Conservation (phyloP, 2,113 vertebrate genomes). For the Cygnus buccinator region DNA sequence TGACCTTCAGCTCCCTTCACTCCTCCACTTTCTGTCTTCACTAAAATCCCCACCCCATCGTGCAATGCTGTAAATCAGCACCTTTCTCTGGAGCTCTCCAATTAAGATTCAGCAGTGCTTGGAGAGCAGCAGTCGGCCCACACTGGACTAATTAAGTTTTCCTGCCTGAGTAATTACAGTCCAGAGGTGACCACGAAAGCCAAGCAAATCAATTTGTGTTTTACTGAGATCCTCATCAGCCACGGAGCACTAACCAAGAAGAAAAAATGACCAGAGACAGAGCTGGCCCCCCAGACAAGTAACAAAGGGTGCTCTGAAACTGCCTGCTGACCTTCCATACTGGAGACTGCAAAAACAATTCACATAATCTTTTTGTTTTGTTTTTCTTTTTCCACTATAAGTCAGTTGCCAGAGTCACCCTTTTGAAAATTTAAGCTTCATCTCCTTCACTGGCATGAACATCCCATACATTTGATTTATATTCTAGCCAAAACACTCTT, state of each 20-base stretch:
- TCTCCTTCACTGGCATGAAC: background rate
- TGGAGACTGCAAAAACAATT: background rate
- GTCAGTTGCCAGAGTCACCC: background rate
- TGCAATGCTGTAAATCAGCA: conserved; percentile 45
- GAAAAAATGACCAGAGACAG: background rate
- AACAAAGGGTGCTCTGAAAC: background rate
- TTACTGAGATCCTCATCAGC: conserved; percentile 72
- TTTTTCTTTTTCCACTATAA: background rate
- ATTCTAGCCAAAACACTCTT: background rate
- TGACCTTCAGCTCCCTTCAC: conserved; percentile 41
- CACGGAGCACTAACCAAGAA: conserved; percentile 61
- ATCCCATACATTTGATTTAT: background rate
- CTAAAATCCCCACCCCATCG: background rate
- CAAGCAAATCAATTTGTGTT: conserved; percentile 73
- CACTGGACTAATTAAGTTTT: conserved; percentile 72
- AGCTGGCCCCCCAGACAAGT: background rate
- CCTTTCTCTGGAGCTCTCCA: conserved; percentile 49
- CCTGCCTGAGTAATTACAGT: conserved; percentile 73
- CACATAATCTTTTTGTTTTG: background rate
- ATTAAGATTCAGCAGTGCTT: conserved; percentile 48
- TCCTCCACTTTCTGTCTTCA: background rate
- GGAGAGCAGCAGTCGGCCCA: conserved; percentile 43
- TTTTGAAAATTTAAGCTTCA: background rate
- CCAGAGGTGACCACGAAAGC: conserved; percentile 71
- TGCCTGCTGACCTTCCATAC: background rate